Base-by-base conservation (phyloP, 2,113 vertebrate genomes). In the Synodontis membranacea region DNA sequence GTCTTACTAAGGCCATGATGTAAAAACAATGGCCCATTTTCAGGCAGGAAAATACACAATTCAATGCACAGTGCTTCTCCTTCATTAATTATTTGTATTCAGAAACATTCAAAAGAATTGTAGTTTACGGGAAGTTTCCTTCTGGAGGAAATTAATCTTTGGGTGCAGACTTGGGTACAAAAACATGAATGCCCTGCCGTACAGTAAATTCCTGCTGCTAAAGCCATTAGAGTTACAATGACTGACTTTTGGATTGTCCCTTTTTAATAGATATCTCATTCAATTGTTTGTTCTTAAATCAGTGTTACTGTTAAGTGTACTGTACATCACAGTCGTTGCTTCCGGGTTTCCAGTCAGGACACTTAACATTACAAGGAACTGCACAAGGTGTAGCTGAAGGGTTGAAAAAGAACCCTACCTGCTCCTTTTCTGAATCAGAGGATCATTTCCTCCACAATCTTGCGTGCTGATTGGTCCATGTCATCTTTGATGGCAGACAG, bases 381-480 rank as follows among this genome's bases (percentile, higher is more conserved):
- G 58, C 25, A n/a, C 58, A 82, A 42, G 25, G 39, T 82, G 56
- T 28, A 21, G 25, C 4, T 23, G 21, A 68, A 74, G 76, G 17
- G 11, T 11, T 23, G 37, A 80, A 56, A 56, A 66, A 34, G 17
- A 31, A 60, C n/a, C 44, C 42, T 66, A 84, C 82, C 86, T 84
- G 78, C 42, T 56, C 80, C 15, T 91, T 96, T 96, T 96, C 96
- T 86, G 88, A 37, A 23, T 94, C 92, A 98, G 46, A 97, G 95
- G 42, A 99, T 93, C 98, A 99, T 99, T 90, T 99, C 96, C 56
- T 96, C 94, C 91, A 99, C 97, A 92, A 99, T 95, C 88, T 93
- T 94, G 74, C 94, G 93, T 52, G 96, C 96, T 10, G 95, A 94
- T 12, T 81, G 93, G 91, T 99, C 97, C 97, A 99, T 99, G 86